These are phyloP conservation scores for Stichopus horrens DNA, from an alignment of 53 echinoderm and acorn worm genomes.

Conservation along the genomic window DNA sequence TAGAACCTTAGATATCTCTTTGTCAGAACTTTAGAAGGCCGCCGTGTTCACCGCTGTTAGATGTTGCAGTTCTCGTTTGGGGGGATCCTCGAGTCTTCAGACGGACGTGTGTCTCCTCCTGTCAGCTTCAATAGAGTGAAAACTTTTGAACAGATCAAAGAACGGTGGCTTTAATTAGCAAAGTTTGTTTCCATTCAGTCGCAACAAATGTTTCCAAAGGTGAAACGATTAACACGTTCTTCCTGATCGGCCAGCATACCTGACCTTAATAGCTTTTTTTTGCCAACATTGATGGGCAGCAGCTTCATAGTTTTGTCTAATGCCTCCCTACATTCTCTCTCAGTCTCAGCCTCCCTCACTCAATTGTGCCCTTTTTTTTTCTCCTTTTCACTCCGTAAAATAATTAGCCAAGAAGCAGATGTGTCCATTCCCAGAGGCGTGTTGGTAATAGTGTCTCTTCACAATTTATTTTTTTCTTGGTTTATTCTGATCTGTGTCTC, in stretches of 20 bases:
- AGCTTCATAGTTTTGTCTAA: not conserved
- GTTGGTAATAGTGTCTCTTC: conserved; percentile 41
- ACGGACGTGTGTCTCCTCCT: too few relatives aligned
- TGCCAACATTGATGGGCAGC: not conserved
- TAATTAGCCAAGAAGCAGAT: conserved; percentile 42
- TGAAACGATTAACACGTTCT: not conserved
- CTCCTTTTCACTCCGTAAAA: conserved; percentile 29
- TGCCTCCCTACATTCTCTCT: not conserved
- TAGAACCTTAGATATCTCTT: conserved; percentile 22
- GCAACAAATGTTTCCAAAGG: not conserved
- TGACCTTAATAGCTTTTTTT: not conserved
- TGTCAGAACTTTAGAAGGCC: conserved; percentile 23
- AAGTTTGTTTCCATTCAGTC: not conserved
- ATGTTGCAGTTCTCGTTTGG: too few relatives aligned
- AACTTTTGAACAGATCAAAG: too few relatives aligned
- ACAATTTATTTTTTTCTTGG: not conserved
- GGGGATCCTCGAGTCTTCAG: too few relatives aligned
- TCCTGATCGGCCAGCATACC: not conserved
- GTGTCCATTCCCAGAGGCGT: conserved; percentile 48
- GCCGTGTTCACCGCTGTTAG: not conserved
- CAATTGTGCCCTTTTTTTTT: not conserved
- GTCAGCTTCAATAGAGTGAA: too few relatives aligned
- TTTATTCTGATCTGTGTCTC: too few relatives aligned
- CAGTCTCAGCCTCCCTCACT: not conserved
- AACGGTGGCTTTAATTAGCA: not conserved